Percentiles rank a stretch among this genome's conserved stretches.
Conservation (phyloP, 1,140 invertebrate genomes). For the Microvelia longipes region DNA sequence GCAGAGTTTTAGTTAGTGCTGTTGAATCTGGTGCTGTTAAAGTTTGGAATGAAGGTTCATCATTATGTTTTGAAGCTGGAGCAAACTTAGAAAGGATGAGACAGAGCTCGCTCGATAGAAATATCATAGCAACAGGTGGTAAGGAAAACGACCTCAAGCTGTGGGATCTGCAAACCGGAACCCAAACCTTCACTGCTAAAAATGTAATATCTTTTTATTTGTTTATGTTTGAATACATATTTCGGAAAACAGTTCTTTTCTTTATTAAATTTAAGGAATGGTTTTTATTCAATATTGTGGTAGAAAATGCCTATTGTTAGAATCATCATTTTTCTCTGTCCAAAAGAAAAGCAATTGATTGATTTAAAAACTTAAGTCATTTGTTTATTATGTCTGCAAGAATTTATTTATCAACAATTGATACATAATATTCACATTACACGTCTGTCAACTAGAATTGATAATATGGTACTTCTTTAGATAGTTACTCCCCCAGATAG, state of each 20-base stretch:
- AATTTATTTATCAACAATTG: too few species aligned
- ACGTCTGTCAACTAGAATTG: too few species aligned
- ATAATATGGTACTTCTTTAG: too few species aligned
- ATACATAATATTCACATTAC: too few species aligned
- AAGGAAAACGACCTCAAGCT: slow-evolving; percentile 58
- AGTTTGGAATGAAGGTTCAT: slow-evolving; percentile 31
- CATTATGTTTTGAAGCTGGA: slow-evolving; percentile 30
- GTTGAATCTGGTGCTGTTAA: slow-evolving; percentile 40
- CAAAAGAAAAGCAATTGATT: too few species aligned
- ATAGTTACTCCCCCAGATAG: too few species aligned
- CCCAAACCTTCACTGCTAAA: slow-evolving; percentile 45
- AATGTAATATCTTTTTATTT: slow-evolving; percentile 36
- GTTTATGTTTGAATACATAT: not conserved
- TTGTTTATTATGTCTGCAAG: too few species aligned
- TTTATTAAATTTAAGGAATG: too few species aligned
- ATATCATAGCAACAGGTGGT: slow-evolving; percentile 50
- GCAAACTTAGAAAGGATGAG: slow-evolving; percentile 36
- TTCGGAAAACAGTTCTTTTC: not conserved
- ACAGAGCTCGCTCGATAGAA: slow-evolving; percentile 30
- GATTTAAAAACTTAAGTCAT: too few species aligned
- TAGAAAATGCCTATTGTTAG: too few species aligned
- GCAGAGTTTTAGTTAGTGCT: slow-evolving; percentile 30
- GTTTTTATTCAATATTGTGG: too few species aligned
- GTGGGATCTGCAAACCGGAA: slow-evolving; percentile 44
- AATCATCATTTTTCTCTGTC: too few species aligned